Evolutionary conservation across 2,797 vertebrate genomes (phyloP).

Genomic region (Coregonus ussuriensis): DNA sequence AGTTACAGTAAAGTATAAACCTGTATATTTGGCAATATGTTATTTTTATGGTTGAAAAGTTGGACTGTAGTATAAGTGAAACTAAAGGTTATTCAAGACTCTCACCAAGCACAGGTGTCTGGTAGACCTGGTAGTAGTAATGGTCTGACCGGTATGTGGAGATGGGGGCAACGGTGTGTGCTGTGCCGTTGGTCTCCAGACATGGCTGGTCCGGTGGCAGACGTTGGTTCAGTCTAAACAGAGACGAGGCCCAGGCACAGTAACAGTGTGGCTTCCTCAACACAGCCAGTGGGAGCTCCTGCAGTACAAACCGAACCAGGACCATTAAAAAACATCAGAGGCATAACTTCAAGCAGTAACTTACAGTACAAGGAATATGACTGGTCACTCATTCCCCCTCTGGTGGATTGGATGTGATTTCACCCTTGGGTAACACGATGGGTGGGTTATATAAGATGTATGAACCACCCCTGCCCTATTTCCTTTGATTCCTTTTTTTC

Average conservation of each 20-base stretch:
- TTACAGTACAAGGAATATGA: background rate
- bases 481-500: background rate
- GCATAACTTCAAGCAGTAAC: slow-evolving; percentile 1
- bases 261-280: slow-evolving; percentile 81
- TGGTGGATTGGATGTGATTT: background rate
- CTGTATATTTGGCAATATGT: background rate
- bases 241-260: slow-evolving; percentile 83
- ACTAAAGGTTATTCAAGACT: background rate
- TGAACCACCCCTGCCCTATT: background rate
- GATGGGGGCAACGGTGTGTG: slow-evolving; percentile 15
- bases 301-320: background rate
- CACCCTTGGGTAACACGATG: background rate
- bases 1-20: background rate
- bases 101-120: slow-evolving; percentile 93
- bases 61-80: background rate
- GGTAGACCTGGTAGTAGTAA: slow-evolving; percentile 84
- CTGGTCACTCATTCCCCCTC: no score
- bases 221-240: slow-evolving; percentile 75
- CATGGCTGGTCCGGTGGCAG: slow-evolving; percentile 69
- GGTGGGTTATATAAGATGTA: background rate
- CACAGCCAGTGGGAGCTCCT: slow-evolving; percentile 93
- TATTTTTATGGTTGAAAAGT: background rate
- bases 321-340: background rate
- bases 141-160: slow-evolving; percentile 26
- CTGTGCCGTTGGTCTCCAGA: slow-evolving; percentile 38